Conservation (phyloP, 2,888 invertebrate genomes). For the Ophion ventricosus region DNA sequence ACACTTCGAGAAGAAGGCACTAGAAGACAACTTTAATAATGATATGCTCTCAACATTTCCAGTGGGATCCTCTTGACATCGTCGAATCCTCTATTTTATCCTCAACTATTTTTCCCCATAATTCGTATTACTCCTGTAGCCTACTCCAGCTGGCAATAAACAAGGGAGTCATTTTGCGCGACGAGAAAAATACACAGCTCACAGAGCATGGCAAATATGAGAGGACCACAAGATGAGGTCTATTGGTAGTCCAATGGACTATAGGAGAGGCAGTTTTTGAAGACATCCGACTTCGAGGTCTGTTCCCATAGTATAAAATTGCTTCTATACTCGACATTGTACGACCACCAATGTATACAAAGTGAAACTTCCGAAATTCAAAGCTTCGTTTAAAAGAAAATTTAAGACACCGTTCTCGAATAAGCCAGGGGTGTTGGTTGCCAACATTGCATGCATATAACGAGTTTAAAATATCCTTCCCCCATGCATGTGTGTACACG, state of each 20-base stretch:
- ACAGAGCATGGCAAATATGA: too few species aligned
- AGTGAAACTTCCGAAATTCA: too few species aligned
- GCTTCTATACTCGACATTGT: too few species aligned
- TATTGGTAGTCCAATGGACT: too few species aligned
- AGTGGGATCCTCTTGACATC: constrained; percentile 14
- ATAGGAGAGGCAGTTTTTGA: too few species aligned
- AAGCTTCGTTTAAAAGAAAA: too few species aligned
- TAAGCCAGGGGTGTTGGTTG: neutral
- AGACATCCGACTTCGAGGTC: too few species aligned
- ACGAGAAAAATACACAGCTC: neutral
- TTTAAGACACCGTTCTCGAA: neutral
- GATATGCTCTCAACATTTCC: constrained; percentile 33
- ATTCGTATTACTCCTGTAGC: neutral
- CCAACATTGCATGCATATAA: neutral
- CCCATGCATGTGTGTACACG: neutral
- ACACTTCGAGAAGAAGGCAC: constrained; percentile 24
- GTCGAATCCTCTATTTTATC: constrained; percentile 8
- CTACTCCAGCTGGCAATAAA: too few species aligned
- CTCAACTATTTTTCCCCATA: constrained; percentile 10
- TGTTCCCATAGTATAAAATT: too few species aligned
- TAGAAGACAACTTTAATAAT: constrained; percentile 64
- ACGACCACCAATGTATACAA: too few species aligned
- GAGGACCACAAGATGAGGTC: too few species aligned
- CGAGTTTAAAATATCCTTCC: neutral
- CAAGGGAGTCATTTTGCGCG: neutral